Percentiles rank a stretch among this genome's conserved stretches.
Conservation (phyloP, 2,113 vertebrate species). For the Poecile atricapillus region DNA sequence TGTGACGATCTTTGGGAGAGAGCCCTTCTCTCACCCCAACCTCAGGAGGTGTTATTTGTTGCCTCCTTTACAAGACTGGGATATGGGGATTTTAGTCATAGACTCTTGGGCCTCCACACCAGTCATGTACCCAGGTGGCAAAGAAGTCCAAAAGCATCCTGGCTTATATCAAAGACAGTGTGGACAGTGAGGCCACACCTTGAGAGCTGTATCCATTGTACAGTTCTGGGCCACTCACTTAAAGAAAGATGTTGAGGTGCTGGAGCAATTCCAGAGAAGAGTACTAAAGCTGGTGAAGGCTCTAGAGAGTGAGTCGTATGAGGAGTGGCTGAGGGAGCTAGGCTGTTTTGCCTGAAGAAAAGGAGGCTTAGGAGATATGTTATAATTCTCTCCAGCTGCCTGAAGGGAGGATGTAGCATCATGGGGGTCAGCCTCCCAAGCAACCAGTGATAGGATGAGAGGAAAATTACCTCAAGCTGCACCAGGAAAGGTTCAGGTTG, state of each 20-base stretch:
- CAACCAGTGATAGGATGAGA: not conserved
- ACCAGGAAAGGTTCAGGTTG: not conserved
- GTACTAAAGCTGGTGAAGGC: not conserved
- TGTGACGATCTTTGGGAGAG: too few species aligned
- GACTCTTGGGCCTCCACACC: too few species aligned
- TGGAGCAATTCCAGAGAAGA: not conserved
- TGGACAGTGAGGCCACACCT: not conserved
- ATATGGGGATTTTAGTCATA: too few species aligned
- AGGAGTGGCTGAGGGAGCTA: not conserved
- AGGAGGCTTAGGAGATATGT: not conserved
- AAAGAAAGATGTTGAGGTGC: not conserved
- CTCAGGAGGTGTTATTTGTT: too few species aligned
- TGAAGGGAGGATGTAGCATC: not conserved
- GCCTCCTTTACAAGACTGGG: too few species aligned
- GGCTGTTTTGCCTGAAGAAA: not conserved
- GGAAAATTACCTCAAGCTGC: not conserved
- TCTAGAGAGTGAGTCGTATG: not conserved
- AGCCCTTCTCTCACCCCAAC: too few species aligned
- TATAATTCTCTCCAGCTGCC: not conserved
- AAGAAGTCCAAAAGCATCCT: not conserved
- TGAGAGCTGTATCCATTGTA: too few species aligned
- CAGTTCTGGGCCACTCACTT: not conserved
- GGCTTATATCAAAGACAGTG: not conserved
- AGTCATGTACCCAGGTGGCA: not conserved
- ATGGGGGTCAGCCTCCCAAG: not conserved